These are phyloP conservation scores for Anthoptus insignis DNA, from an alignment of 2,888 invertebrate species.

Conservation along the genomic window DNA sequence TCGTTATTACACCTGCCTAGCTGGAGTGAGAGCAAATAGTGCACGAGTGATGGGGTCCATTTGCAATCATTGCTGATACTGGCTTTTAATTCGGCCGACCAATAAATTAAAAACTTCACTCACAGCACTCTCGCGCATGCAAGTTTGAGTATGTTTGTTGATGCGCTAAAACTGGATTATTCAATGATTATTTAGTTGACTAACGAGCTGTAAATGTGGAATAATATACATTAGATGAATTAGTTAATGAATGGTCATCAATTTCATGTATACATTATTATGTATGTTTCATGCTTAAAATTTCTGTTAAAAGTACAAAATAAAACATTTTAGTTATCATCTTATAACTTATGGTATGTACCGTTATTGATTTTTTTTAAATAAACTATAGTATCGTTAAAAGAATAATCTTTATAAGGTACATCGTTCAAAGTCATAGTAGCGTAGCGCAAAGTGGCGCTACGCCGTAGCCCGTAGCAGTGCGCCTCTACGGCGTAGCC, in stretches of 20 bases:
- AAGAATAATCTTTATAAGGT: not conserved
- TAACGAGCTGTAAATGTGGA: no score
- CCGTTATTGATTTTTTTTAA: no score
- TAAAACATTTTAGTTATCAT: no score
- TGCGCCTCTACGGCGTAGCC: not conserved
- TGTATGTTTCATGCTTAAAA: no score
- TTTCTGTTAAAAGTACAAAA: no score
- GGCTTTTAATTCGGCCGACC: not conserved
- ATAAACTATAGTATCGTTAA: no score
- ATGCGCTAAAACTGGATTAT: not conserved
- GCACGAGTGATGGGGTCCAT: conserved; percentile 4
- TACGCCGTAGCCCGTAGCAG: conserved; percentile 1
- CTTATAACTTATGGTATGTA: no score
- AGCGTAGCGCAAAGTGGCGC: not conserved
- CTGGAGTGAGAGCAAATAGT: not conserved
- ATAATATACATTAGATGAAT: no score
- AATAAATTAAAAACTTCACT: conserved; percentile 8
- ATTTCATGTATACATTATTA: no score
- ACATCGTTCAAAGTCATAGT: not conserved
- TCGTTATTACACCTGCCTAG: conserved; percentile 46
- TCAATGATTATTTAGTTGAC: no score
- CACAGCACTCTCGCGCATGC: not conserved
- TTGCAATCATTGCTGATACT: conserved; percentile 15
- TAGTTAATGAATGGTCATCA: no score
- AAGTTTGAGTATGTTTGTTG: not conserved